Evolutionary conservation across 2,113 vertebrate genomes (phyloP).

Genomic region (Apteryx mantelli): DNA sequence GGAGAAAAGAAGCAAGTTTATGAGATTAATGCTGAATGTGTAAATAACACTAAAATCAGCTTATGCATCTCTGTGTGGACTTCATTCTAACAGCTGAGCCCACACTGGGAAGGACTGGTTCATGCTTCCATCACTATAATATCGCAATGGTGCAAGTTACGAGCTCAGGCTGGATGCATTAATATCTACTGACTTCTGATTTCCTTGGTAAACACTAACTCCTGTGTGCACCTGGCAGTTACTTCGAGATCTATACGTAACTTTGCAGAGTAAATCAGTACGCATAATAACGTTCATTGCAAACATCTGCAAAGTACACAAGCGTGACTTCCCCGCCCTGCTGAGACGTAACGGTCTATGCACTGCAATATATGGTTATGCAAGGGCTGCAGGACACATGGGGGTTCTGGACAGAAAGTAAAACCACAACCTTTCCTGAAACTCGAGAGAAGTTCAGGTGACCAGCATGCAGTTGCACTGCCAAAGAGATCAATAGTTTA

Average conservation of each 20-base stretch:
- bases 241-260: slow-evolving; percentile 38
- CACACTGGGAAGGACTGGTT: not conserved
- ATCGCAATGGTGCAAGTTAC: slow-evolving; percentile 25
- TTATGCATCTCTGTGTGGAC: not conserved
- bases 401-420: not conserved
- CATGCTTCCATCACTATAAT: not conserved
- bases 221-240: not conserved
- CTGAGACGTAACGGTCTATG: not conserved
- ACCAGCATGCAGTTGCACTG: not conserved
- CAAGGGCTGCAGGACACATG: not conserved
- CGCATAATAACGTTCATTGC: not conserved
- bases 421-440: not conserved
- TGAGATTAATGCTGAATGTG: not conserved
- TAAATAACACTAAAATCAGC: not conserved
- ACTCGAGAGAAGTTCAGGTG: not conserved
- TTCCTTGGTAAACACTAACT: slow-evolving; percentile 28
- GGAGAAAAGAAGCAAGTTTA: not conserved
- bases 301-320: not conserved
- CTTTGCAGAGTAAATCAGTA: slow-evolving; percentile 32
- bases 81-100: not conserved
- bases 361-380: not conserved
- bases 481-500: not conserved
- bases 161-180: slow-evolving; percentile 36
- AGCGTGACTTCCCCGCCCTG: not conserved
- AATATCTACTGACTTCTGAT: slow-evolving; percentile 47